A percentile compares a stretch with the other conserved stretches of the same genome.
phyloP scores from a whole-genome alignment of 2,888 invertebrate species.

The Folsomia candida region DNA sequence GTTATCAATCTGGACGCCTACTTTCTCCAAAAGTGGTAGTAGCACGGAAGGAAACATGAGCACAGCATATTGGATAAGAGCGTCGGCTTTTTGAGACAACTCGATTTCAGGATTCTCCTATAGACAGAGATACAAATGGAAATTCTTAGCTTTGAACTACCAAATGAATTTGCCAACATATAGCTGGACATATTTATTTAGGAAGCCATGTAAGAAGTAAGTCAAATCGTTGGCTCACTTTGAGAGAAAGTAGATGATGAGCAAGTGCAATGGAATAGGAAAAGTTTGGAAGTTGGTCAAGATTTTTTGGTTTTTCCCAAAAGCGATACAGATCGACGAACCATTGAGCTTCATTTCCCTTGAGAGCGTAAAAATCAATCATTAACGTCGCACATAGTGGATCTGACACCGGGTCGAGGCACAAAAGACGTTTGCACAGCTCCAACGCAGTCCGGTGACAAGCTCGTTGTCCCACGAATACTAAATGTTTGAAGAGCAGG shows the following conservation, averaged over 20 bases:
- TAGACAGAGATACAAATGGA: too few relatives aligned
- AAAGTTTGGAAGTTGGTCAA: conserved; percentile 82
- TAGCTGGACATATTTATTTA: too few relatives aligned
- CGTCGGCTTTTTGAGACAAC: conserved; percentile 56
- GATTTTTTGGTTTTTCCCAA: conserved; percentile 65
- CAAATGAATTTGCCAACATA: too few relatives aligned
- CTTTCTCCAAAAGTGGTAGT: conserved; percentile 70
- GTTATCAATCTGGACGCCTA: conserved; percentile 69
- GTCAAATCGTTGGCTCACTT: neutral
- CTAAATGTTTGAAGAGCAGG: conserved; percentile 75
- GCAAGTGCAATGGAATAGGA: conserved; percentile 77
- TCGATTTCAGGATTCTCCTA: too few relatives aligned
- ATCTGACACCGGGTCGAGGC: conserved; percentile 71
- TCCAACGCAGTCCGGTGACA: conserved; percentile 85
- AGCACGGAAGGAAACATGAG: conserved; percentile 79
- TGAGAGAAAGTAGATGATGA: conserved; percentile 60
- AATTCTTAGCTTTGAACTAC: too few relatives aligned
- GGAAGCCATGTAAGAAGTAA: too few relatives aligned
- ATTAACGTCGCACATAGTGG: conserved; percentile 73
- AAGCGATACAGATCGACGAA: conserved; percentile 61
- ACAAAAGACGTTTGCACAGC: conserved; percentile 77
- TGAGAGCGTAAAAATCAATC: conserved; percentile 78
- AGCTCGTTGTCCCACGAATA: conserved; percentile 73
- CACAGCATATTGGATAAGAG: conserved; percentile 70
- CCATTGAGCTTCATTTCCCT: conserved; percentile 71